Evolutionary conservation across 2,888 invertebrate species (phyloP), one percentile per base, ranked within the genome.

Genomic region (Aspidiotus rigidus): DNA sequence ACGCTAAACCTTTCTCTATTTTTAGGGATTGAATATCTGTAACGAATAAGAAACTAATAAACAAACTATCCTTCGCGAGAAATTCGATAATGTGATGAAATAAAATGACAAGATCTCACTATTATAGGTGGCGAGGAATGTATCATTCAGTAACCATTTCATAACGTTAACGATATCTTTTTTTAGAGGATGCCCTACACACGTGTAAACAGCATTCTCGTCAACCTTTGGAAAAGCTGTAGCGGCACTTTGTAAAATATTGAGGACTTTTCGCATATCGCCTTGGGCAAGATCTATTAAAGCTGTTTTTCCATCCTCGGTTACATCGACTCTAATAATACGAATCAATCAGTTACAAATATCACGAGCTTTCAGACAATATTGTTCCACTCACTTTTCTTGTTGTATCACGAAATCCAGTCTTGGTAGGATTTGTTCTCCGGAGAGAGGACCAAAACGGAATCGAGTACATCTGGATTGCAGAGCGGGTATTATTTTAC

Each of bases 401-500:
- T 86, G 81, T 70, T 85, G 80, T 15, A 93, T 86, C 40, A 99
- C 90, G 76, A 89, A 85, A 73, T 90, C 84, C 16, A 99, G 81
- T 42, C 98, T 81, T 0, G 97, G 97, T 67, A 93, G 76, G 76
- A 99, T 96, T 80, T 96, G 94, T 15, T 86, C 85, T 1, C 87
- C 82, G 2, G 86, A 83, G 5, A 98, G 81, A 3, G 97, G 97
- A 6, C 93, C 96, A 80, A 98, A 98, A 57, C 97, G 84, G 77
- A 98, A 98, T 71, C 95, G 84, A 0, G 97, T 99, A 79, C 98
- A 99, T 74, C 99, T 84, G 13, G 98, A 99, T 80, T 99, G 99
- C 69, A 99, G 82, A 7, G 99, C 98, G 15, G 99, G 99, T 75
- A 97, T 99, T 72, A 99, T 97, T 82, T 98, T 98, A 75, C 94